Conservation (phyloP, 2,113 vertebrate species). For the Clarias magur region DNA sequence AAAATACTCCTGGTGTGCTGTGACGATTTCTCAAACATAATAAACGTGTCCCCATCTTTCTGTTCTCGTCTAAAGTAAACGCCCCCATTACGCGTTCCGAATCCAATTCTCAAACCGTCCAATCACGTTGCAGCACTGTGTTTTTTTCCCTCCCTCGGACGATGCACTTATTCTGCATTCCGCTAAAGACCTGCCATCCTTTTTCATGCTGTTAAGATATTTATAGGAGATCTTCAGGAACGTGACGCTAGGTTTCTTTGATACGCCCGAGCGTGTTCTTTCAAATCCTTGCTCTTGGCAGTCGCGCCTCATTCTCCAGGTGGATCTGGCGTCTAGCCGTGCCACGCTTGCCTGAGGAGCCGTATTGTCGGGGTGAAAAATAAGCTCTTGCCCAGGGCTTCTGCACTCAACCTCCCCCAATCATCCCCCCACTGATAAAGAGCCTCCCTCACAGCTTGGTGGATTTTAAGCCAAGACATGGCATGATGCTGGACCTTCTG, state of each 20-base stretch:
- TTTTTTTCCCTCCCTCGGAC: neutral
- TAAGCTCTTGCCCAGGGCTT: slow-evolving; percentile 19
- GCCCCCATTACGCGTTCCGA: neutral
- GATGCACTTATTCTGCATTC: neutral
- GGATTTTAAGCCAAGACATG: neutral
- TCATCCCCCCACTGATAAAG: neutral
- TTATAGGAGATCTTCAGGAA: slow-evolving; percentile 15
- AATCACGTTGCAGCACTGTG: neutral
- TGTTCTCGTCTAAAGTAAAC: neutral
- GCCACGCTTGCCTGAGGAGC: slow-evolving; percentile 22
- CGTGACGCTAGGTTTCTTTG: slow-evolving; percentile 17
- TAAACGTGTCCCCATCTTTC: neutral
- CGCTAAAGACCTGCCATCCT: neutral
- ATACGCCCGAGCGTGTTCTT: slow-evolving; percentile 3
- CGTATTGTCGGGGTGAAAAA: slow-evolving; percentile 33
- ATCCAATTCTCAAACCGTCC: neutral
- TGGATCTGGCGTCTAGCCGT: slow-evolving; percentile 34
- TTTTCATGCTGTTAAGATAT: slow-evolving; percentile 12
- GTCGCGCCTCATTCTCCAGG: neutral
- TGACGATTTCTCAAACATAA: neutral
- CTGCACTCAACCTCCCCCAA: neutral
- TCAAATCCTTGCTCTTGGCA: slow-evolving; percentile 24
- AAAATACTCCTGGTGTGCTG: neutral
- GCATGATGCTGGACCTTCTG: neutral
- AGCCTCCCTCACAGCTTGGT: slow-evolving; percentile 21